Evolutionary conservation across 2,797 vertebrate genomes (phyloP).

Genomic region (Syngnathus acus): DNA sequence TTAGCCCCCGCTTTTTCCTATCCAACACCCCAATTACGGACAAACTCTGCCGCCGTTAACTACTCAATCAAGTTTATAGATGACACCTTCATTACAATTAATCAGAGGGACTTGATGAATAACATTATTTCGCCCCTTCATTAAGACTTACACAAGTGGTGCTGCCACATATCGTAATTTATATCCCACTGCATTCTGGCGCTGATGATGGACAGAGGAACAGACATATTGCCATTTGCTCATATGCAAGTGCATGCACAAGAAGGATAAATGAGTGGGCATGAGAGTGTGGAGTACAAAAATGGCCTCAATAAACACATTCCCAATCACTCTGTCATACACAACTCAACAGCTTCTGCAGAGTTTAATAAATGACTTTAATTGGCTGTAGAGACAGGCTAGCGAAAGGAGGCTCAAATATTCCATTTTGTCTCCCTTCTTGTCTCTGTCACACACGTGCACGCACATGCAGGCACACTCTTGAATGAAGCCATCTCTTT

Average conservation of each 20-base stretch:
- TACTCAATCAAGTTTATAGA: slow-evolving; percentile 81
- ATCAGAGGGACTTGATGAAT: slow-evolving; percentile 86
- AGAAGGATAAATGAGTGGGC: slow-evolving; percentile 20
- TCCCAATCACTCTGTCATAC: slow-evolving; percentile 54
- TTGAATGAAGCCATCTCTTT: slow-evolving; percentile 79
- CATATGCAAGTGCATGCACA: slow-evolving; percentile 17
- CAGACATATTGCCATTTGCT: slow-evolving; percentile 57
- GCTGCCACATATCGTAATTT: slow-evolving; percentile 61
- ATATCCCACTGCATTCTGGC: slow-evolving; percentile 57
- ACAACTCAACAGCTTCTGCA: slow-evolving; percentile 46
- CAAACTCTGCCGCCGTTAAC: slow-evolving; percentile 77
- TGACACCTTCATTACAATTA: slow-evolving; percentile 90
- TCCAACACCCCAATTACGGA: slow-evolving; percentile 69
- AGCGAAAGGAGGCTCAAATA: slow-evolving; percentile 47
- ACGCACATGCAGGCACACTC: slow-evolving; percentile 20
- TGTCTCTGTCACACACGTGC: slow-evolving; percentile 45
- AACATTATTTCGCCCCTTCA: slow-evolving; percentile 75
- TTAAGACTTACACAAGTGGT: slow-evolving; percentile 63
- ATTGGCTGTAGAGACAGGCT: slow-evolving; percentile 59
- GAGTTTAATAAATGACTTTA: slow-evolving; percentile 66
- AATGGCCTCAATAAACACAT: slow-evolving; percentile 42
- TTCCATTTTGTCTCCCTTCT: slow-evolving; percentile 55
- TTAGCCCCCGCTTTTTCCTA: slow-evolving; percentile 7
- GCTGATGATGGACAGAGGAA: slow-evolving; percentile 53
- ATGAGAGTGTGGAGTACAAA: slow-evolving; percentile 9